A percentile compares a stretch with the other conserved stretches of the same genome.
phyloP scores from a whole-genome alignment of 2,888 invertebrate genomes.

The Chelonus formosanus region DNA sequence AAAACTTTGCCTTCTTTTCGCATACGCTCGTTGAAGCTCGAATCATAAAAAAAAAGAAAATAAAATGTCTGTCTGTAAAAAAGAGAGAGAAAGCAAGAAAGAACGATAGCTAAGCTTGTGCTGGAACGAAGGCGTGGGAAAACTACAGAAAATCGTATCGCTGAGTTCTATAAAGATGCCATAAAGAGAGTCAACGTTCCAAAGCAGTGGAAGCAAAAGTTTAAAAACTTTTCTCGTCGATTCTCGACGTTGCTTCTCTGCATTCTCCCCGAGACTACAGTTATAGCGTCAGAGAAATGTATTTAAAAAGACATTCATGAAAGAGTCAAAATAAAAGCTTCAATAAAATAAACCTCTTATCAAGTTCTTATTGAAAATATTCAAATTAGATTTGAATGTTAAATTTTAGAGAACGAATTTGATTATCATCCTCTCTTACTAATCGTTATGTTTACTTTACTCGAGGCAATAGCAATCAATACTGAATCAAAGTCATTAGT shows the following conservation, averaged over 20 bases:
- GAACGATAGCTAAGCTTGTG: conserved; percentile 4
- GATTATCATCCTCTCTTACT: no score
- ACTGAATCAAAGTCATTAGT: no score
- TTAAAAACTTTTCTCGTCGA: conserved; percentile 28
- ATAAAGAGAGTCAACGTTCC: conserved; percentile 34
- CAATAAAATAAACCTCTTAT: no score
- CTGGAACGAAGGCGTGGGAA: conserved; percentile 14
- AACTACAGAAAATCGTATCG: conserved; percentile 31
- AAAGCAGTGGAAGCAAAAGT: conserved; percentile 27
- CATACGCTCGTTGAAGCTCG: conserved; percentile 17
- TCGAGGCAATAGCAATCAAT: no score
- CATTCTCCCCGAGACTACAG: no score
- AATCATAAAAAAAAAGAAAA: background rate
- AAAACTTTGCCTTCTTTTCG: conserved; percentile 28
- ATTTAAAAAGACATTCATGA: no score
- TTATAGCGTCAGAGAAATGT: no score
- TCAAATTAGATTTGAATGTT: no score
- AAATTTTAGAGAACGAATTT: no score
- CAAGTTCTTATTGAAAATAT: no score
- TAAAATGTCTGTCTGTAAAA: background rate
- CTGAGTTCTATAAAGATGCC: conserved; percentile 32
- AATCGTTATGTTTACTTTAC: no score
- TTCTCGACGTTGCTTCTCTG: background rate
- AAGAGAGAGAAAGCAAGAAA: background rate
- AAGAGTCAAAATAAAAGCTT: no score